Conservation (phyloP, 2,797 vertebrate species). For the Tadarida brasiliensis region DNA sequence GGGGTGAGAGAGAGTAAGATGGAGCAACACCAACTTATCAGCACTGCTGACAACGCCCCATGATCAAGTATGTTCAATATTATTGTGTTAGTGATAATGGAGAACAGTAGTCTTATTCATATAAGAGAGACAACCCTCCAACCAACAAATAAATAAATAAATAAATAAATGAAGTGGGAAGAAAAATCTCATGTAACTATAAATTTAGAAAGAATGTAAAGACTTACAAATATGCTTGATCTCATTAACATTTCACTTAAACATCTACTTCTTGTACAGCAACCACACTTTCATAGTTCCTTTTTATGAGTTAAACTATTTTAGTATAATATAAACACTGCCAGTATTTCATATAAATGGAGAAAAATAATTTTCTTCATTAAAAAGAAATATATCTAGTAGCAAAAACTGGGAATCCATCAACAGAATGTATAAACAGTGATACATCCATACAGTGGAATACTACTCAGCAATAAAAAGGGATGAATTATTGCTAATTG, state of each 20-base stretch:
- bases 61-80: background rate
- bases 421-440: background rate
- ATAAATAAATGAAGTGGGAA: background rate
- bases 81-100: background rate
- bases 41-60: background rate
- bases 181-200: background rate
- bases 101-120: background rate
- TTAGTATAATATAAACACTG: background rate
- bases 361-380: background rate
- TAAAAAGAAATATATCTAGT: conserved; percentile 3
- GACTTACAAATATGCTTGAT: background rate
- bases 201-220: conserved; percentile 50
- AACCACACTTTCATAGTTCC: background rate
- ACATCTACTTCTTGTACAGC: background rate
- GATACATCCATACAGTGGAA: background rate
- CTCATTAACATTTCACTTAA: background rate
- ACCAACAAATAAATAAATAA: no score
- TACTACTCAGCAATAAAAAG: background rate
- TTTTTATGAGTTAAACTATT: conserved; percentile 51
- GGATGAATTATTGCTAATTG: background rate
- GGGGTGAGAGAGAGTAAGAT: no score
- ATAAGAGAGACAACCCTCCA: background rate
- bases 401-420: background rate
- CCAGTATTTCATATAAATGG: background rate
- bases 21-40: background rate